Percentiles rank a stretch among this genome's conserved stretches.
Evolutionary conservation across 2,888 invertebrate species (phyloP).

Genomic region (Phengaris arion): DNA sequence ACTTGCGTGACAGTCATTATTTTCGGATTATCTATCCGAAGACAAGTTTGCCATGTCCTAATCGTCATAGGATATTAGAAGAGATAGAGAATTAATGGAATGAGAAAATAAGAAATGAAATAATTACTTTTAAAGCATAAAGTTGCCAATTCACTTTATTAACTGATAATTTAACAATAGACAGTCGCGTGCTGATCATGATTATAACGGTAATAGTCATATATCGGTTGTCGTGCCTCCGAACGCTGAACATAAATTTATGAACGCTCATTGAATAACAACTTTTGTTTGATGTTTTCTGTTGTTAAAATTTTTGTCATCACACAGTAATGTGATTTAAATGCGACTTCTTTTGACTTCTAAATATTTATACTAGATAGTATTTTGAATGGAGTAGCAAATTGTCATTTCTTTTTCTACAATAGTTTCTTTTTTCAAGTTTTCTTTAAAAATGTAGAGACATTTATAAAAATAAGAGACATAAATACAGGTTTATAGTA

Average conservation of each 20-base stretch:
- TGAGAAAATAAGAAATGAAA: not conserved
- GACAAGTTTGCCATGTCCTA: not conserved
- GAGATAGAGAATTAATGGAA: not conserved
- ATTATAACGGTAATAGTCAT: not conserved
- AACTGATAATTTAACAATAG: too few species aligned
- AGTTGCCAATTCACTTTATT: not conserved
- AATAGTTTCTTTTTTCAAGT: too few species aligned
- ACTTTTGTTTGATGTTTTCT: conserved; percentile 12
- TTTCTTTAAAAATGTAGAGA: too few species aligned
- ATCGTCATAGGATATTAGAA: not conserved
- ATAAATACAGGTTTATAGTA: too few species aligned
- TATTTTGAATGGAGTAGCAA: too few species aligned
- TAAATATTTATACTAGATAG: not conserved
- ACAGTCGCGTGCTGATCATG: not conserved
- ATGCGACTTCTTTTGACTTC: not conserved
- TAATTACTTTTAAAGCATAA: not conserved
- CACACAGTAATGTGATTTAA: not conserved
- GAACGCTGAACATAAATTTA: conserved; percentile 16
- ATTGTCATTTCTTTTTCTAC: too few species aligned
- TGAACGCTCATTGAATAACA: not conserved
- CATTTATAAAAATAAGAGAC: too few species aligned
- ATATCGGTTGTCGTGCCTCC: not conserved
- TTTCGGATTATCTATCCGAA: conserved; percentile 10
- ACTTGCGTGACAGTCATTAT: conserved; percentile 12
- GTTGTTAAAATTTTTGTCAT: conserved; percentile 7